Base-by-base conservation (phyloP, 1,140 invertebrate species). In the Dinothrombium tinctorium region DNA sequence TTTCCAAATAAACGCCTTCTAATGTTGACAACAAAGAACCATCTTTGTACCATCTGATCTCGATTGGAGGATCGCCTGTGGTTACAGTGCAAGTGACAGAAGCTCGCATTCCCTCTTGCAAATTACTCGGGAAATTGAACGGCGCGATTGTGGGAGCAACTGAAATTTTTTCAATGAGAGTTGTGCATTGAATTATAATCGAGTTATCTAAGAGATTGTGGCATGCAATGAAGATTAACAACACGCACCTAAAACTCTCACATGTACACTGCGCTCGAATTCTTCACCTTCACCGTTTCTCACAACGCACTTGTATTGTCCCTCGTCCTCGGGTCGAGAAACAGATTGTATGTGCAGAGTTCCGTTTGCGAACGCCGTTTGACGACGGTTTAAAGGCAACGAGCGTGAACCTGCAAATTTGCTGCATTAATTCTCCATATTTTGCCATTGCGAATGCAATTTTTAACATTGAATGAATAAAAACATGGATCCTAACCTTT, bases 61-160 rank as follows among this genome's bases (percentile, higher is more conserved):
- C 36, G 19, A 53, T 43, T 6, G 52, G 52, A n/a, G 40, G 25
- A 37, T 78, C 75, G 48, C 76, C 75, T 51, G 71, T 69, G 58
- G 73, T 76, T 48, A 83, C 75, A 48, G 75, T 75, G 63, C 80
- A 84, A 48, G 78, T 71, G 52, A 77, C 72, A 49, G 76, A 69
- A 33, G 78, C 76, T 56, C 77, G 68, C 67, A 78, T 74, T 2
- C 39, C 39, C 55, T 80, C 76, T 55, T 71, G 69, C 53, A 80
- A 69, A 53, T 73, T 73, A 57, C 75, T 69, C 66, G 53, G 54
- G 41, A 64, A 62, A 9, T 36, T 49, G 47, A 64, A 63, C 1
- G 54, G 49, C 39, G 60, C 58, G 15, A 64, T 59, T 7, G 47
- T 44, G 3, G 51, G 51, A 33, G 47, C 43, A 4, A 52, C 51